Conservation (phyloP, 2,113 vertebrate genomes). For the Puma concolor region DNA sequence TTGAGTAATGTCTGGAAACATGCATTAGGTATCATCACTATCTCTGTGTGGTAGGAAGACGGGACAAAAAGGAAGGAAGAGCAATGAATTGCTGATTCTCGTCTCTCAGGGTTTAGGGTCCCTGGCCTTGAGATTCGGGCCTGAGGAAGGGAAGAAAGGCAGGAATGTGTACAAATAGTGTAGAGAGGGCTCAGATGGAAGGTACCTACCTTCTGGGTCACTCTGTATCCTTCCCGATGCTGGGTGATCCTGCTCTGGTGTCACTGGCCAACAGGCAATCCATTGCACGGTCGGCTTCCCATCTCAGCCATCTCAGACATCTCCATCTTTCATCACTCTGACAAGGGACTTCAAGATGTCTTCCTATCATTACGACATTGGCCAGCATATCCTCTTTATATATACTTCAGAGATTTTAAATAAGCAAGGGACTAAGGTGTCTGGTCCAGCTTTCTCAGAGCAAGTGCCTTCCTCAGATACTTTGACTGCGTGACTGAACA, state of each 20-base stretch:
- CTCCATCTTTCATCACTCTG: not conserved
- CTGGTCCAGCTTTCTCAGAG: not conserved
- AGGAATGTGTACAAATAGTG: too few relatives aligned
- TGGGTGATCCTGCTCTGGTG: not conserved
- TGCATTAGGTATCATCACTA: not conserved
- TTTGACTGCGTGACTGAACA: not conserved
- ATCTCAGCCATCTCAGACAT: not conserved
- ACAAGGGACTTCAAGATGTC: not conserved
- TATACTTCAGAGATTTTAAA: not conserved
- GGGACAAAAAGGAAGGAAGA: not conserved
- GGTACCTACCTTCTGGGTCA: not conserved
- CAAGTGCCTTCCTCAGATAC: not conserved
- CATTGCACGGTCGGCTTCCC: too few relatives aligned
- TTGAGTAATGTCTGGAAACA: not conserved
- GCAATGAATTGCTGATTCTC: not conserved
- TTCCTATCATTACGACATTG: not conserved
- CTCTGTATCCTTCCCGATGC: not conserved
- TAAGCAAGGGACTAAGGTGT: not conserved
- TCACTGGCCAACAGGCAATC: not conserved
- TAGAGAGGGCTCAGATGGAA: not conserved
- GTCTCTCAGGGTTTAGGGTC: not conserved
- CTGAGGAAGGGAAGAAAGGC: not conserved
- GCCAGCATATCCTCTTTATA: not conserved
- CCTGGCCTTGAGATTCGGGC: not conserved
- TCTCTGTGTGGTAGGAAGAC: not conserved